Percentiles rank a stretch among this genome's conserved stretches.
These are phyloP conservation scores for Coelinius sp. DNA, from an alignment of 2,888 invertebrate genomes.

Conservation along the genomic window DNA sequence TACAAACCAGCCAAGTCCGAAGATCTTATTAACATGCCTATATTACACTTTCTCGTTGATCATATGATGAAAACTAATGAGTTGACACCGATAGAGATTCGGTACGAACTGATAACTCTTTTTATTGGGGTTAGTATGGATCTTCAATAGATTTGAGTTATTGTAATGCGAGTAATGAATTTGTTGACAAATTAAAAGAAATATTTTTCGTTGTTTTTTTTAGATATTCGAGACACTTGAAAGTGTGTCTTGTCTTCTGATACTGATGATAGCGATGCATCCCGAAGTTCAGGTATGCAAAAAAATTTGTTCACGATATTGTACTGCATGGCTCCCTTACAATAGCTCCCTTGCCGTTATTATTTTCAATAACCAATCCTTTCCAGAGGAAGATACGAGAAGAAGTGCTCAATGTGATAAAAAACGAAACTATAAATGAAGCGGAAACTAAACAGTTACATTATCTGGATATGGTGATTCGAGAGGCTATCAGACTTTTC, in stretches of 20 bases:
- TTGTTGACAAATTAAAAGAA: too few species aligned
- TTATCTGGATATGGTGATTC: conserved; percentile 45
- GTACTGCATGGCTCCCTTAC: too few species aligned
- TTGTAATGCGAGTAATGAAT: too few species aligned
- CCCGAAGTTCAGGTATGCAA: neutral
- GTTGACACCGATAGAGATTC: neutral
- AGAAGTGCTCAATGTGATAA: conserved; percentile 38
- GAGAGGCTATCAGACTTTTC: conserved; percentile 44
- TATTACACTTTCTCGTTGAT: neutral
- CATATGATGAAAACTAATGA: neutral
- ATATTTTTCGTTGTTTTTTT: neutral
- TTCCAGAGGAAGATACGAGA: conserved; percentile 39
- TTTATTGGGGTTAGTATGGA: neutral
- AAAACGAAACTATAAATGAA: conserved; percentile 9
- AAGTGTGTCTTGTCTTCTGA: neutral
- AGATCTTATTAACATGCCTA: neutral
- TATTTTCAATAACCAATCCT: too few species aligned
- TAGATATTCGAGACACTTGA: neutral
- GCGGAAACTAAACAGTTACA: conserved; percentile 32
- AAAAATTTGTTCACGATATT: neutral
- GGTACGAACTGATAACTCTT: neutral
- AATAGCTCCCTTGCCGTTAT: too few species aligned
- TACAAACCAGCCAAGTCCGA: neutral
- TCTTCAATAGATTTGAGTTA: too few species aligned
- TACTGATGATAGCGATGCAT: conserved; percentile 12